phyloP scores from a whole-genome alignment of 2,797 vertebrate species.

The Lerista edwardsae region DNA sequence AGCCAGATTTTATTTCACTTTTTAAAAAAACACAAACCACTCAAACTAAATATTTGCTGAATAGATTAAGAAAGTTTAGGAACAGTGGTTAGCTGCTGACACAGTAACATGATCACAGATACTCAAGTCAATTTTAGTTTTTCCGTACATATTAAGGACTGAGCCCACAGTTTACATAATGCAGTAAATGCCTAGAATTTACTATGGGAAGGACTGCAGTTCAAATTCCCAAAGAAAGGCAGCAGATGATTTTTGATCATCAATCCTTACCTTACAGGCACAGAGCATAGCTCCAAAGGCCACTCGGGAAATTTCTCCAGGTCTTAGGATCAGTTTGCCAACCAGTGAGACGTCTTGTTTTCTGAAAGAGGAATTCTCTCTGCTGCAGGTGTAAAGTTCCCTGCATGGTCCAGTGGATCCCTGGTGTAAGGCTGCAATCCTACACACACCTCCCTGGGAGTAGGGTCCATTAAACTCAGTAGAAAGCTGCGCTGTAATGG shows the following conservation, averaged over 20 bases:
- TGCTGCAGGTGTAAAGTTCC: background rate
- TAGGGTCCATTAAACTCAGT: no score
- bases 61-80: conserved; percentile 55
- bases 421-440: background rate
- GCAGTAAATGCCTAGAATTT: background rate
- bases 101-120: conserved; percentile 32
- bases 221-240: background rate
- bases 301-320: background rate
- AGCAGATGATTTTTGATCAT: conserved; percentile 12
- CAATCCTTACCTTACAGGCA: background rate
- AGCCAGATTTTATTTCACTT: conserved; percentile 25
- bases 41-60: conserved; percentile 42
- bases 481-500: no score
- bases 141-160: conserved; percentile 3
- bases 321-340: background rate
- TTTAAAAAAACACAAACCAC: conserved; percentile 23
- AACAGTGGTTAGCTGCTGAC: background rate
- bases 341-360: background rate
- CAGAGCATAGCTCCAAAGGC: no score
- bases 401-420: background rate
- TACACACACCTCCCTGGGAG: no score
- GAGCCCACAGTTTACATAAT: background rate
- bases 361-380: background rate
- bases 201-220: background rate
- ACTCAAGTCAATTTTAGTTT: conserved; percentile 32